Base-by-base conservation (phyloP, 2,888 invertebrate species). In the Rhyacophila evoluta region DNA sequence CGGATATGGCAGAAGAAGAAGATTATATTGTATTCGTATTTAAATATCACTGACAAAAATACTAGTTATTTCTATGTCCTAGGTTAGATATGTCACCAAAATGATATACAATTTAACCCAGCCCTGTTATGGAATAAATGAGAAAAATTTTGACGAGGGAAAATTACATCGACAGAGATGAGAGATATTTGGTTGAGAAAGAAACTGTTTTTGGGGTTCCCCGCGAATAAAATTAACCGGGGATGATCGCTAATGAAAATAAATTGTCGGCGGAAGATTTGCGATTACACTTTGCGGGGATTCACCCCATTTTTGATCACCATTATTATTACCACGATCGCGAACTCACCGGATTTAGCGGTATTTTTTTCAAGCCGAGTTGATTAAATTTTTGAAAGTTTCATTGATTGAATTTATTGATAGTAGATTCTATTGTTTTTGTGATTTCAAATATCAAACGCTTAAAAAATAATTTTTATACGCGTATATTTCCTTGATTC, bases 191-290 rank as follows among this genome's bases (percentile, higher is more conserved):
- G 55, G 25, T 10, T 55, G 55, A 19, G 19, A 55, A 55, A 55
- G 55, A 55, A 55, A 55, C 55, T 19, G 55, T 8, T 55, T 73
- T 81, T 85, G 85, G 85, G 85, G 89, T 89, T 55, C 55, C 19
- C 55, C 55, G 55, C 88, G 91, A 91, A 91, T 91, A 90, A 91
- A 92, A 92, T 92, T 91, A 91, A 90, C 89, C 88, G 88, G 88
- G 90, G 91, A 91, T 91, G 90, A 92, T 92, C 91, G 91, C 91
- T 92, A 91, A 91, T 91, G 90, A 91, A 91, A 91, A 91, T 90
- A 91, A 89, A 90, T 90, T 89, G 90, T 88, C 88, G 87, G 87
- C 87, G 87, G 89, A 89, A 89, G 89, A 89, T 89, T 89, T 87
- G 87, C 88, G 90, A 89, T 89, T 89, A 89, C 89, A 87, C 87